phyloP scores from a whole-genome alignment of 2,113 vertebrate species.

The Hoplias malabaricus region DNA sequence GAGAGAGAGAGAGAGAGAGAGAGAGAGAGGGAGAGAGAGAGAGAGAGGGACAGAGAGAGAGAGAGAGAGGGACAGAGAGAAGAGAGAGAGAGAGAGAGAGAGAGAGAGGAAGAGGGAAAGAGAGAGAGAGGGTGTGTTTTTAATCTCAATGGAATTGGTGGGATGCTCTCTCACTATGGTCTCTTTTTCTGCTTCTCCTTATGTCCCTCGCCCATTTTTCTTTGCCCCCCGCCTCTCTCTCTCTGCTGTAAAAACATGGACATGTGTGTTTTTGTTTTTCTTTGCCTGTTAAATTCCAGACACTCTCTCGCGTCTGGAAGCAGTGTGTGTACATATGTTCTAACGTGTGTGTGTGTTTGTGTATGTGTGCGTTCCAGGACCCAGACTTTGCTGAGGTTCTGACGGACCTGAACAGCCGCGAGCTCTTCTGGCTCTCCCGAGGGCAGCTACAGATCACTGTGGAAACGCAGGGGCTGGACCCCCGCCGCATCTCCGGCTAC shows the following conservation, averaged over 20 bases:
- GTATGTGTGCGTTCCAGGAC: constrained; percentile 71
- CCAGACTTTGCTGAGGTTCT: constrained; percentile 91
- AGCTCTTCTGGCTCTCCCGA: constrained; percentile 89
- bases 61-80: constrained; percentile 53
- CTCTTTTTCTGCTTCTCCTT: background rate
- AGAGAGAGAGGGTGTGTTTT: background rate
- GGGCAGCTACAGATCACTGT: constrained; percentile 86
- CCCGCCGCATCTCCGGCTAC: constrained; percentile 78
- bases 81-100: constrained; percentile 30
- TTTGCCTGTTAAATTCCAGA: constrained; percentile 1
- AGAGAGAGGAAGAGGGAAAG: constrained; percentile 5
- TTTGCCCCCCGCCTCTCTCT: background rate
- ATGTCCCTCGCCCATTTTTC: background rate
- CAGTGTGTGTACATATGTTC: background rate
- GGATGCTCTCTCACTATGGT: background rate
- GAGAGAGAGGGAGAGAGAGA: constrained; percentile 6
- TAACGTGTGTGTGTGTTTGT: constrained; percentile 24
- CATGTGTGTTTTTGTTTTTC: constrained; percentile 20
- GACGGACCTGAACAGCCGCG: constrained; percentile 81
- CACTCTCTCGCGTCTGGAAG: background rate
- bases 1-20: background rate
- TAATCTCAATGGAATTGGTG: background rate
- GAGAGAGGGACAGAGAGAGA: background rate
- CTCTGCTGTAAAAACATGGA: background rate
- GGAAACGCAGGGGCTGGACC: constrained; percentile 71